Conservation (phyloP, 2,797 vertebrate genomes). For the Leuciscus waleckii region DNA sequence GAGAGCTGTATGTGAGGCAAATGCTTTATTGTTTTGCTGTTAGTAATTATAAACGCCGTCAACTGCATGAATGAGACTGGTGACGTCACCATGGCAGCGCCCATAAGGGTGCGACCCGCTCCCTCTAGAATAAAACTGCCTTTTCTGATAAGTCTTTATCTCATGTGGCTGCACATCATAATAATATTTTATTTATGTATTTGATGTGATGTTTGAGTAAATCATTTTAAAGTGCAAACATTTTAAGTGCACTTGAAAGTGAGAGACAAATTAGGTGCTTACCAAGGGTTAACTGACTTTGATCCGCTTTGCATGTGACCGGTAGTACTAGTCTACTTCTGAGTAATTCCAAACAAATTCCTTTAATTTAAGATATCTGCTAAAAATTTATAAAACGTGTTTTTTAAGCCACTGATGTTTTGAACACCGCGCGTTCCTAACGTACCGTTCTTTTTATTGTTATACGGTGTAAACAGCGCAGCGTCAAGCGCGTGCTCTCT, state of each 20-base stretch:
- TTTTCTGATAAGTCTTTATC: not conserved
- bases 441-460: not conserved
- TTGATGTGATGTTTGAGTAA: not conserved
- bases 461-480: conserved; percentile 37
- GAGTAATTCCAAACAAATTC: not conserved
- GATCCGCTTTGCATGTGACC: conserved; percentile 34
- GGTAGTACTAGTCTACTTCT: conserved; percentile 12
- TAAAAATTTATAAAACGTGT: not conserved
- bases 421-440: not conserved
- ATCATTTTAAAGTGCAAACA: not conserved
- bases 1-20: not conserved
- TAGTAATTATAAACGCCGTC: not conserved
- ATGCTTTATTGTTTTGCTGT: not conserved
- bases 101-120: not conserved
- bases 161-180: not conserved
- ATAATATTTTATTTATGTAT: too few relatives aligned
- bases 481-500: conserved; percentile 40
- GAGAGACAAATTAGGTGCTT: not conserved
- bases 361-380: not conserved
- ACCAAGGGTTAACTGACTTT: not conserved
- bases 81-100: not conserved
- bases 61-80: not conserved
- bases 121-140: not conserved
- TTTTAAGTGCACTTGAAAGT: not conserved
- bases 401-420: not conserved